phyloP scores from a whole-genome alignment of 2,797 vertebrate genomes.

The Hozukius guyotensis region DNA sequence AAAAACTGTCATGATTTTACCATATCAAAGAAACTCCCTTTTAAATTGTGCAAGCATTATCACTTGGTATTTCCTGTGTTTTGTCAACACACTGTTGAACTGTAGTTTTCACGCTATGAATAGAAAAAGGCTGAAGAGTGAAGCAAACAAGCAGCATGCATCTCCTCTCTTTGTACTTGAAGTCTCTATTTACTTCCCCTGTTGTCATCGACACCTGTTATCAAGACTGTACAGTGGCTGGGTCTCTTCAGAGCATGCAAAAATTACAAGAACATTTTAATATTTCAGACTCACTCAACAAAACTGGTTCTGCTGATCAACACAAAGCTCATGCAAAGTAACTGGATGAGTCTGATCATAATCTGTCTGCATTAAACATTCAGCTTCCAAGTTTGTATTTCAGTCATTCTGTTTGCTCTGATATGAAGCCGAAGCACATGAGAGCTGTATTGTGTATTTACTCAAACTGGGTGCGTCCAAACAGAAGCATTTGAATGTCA shows the following conservation, averaged over 20 bases:
- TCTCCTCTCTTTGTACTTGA: neutral
- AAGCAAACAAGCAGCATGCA: neutral
- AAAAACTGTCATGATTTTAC: neutral
- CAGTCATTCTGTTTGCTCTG: slow-evolving; percentile 14
- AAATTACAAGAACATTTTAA: neutral
- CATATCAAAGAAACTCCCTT: neutral
- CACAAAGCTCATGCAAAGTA: neutral
- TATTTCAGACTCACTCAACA: neutral
- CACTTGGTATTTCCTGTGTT: neutral
- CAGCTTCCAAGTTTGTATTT: slow-evolving; percentile 1
- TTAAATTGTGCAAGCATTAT: neutral
- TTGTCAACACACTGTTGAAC: neutral
- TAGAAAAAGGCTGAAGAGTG: neutral
- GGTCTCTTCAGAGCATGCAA: neutral
- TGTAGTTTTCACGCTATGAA: neutral
- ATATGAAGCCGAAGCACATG: neutral
- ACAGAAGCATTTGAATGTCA: slow-evolving; percentile 1
- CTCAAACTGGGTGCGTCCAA: slow-evolving; percentile 23
- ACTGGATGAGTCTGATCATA: neutral
- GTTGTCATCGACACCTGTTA: slow-evolving; percentile 3
- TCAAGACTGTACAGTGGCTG: neutral
- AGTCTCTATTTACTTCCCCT: neutral
- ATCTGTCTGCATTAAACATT: neutral
- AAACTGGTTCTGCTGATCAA: neutral
- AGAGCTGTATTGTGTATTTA: slow-evolving; percentile 3